phyloP scores from a whole-genome alignment of 2,113 vertebrate genomes.

The Antechinus flavipes region DNA sequence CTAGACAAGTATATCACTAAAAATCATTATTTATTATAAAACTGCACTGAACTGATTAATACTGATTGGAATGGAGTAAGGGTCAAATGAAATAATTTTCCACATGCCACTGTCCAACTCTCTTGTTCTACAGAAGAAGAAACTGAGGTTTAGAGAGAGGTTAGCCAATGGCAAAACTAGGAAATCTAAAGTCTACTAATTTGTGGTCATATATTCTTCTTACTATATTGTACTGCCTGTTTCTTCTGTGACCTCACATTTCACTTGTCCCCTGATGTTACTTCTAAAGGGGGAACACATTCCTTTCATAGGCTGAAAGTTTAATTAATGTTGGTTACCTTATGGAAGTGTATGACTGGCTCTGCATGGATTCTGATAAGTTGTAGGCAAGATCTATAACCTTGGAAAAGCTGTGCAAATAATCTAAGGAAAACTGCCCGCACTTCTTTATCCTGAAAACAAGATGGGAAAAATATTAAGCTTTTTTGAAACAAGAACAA shows the following conservation, averaged over 20 bases:
- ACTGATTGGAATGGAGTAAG: too few relatives aligned
- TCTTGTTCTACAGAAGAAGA: not conserved
- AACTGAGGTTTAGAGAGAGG: not conserved
- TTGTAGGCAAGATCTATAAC: slow-evolving; percentile 98
- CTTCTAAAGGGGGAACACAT: not conserved
- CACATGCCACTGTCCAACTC: not conserved
- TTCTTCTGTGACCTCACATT: not conserved
- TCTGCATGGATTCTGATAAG: slow-evolving; percentile 98
- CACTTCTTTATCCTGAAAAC: slow-evolving; percentile 96
- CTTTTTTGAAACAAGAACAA: slow-evolving; percentile 41
- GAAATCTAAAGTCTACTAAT: not conserved
- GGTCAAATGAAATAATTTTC: too few relatives aligned
- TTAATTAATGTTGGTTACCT: slow-evolving; percentile 86
- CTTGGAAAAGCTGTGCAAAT: slow-evolving; percentile 99
- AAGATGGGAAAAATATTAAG: slow-evolving; percentile 41
- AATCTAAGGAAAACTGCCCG: slow-evolving; percentile 96
- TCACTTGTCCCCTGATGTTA: not conserved
- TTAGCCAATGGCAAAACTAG: not conserved
- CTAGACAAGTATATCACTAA: too few relatives aligned
- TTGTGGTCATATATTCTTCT: not conserved
- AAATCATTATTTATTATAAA: too few relatives aligned
- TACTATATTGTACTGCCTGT: not conserved
- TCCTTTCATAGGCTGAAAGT: not conserved
- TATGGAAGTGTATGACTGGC: slow-evolving; percentile 99
- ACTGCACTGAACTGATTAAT: too few relatives aligned